Percentiles rank a stretch among this genome's conserved stretches.
phyloP scores from a whole-genome alignment of 2,888 invertebrate genomes.

The Drosophila bunnanda region DNA sequence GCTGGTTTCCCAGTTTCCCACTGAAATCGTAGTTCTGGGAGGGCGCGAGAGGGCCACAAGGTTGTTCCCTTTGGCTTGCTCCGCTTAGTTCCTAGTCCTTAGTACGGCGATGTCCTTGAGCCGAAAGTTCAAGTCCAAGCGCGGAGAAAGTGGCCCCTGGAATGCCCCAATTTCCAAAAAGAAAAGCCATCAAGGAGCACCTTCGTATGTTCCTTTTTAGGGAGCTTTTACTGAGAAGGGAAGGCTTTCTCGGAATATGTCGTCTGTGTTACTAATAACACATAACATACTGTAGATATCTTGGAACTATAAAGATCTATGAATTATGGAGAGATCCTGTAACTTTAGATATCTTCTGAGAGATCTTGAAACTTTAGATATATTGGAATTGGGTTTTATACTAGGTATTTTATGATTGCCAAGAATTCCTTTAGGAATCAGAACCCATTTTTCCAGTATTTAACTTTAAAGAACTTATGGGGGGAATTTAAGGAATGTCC shows the following conservation, averaged over 20 bases:
- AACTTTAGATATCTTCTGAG: too few species aligned
- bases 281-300: too few species aligned
- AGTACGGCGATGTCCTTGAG: slow-evolving; percentile 27
- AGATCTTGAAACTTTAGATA: not conserved
- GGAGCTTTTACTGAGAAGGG: not conserved
- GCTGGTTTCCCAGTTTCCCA: slow-evolving; percentile 34
- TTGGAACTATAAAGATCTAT: not conserved
- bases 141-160: slow-evolving; percentile 11
- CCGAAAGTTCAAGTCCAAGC: slow-evolving; percentile 35
- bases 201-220: too few species aligned
- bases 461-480: too few species aligned
- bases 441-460: too few species aligned
- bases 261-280: too few species aligned
- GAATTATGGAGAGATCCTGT: not conserved
- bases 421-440: too few species aligned
- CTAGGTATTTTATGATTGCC: too few species aligned
- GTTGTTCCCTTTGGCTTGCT: not conserved
- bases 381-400: too few species aligned
- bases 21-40: slow-evolving; percentile 25
- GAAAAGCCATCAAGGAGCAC: not conserved
- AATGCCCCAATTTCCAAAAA: slow-evolving; percentile 8
- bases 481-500: too few species aligned
- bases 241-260: too few species aligned
- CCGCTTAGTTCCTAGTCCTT: not conserved
- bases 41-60: slow-evolving; percentile 6